These are phyloP conservation scores for Drosophila tsacasi DNA, from an alignment of 1,140 invertebrate genomes.

Conservation along the genomic window DNA sequence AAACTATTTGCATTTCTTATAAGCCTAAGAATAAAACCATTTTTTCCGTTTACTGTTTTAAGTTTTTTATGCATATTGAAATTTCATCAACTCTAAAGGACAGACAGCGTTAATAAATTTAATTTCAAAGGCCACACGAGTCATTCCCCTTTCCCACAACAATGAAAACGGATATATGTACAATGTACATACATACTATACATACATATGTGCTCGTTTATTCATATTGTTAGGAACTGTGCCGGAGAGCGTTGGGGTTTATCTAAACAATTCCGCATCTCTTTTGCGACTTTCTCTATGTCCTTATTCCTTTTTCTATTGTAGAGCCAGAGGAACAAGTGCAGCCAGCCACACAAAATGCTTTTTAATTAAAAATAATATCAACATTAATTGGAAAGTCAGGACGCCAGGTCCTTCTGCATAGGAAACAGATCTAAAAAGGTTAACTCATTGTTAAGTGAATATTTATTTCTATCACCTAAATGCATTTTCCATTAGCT, in stretches of 20 bases:
- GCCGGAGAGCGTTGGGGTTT: conserved; percentile 20
- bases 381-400: conserved; percentile 60
- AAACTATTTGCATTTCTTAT: not conserved
- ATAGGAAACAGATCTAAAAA: not conserved
- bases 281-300: conserved; percentile 1
- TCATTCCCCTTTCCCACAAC: not conserved
- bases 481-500: conserved; percentile 21
- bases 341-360: conserved; percentile 49
- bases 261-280: conserved; percentile 54
- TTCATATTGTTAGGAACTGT: not conserved
- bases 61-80: not conserved
- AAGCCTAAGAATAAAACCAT: no score
- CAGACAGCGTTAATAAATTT: conserved; percentile 4
- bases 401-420: conserved; percentile 1
- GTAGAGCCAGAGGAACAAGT: conserved; percentile 14
- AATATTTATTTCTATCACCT: conserved; percentile 14
- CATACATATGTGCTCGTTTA: conserved; percentile 3
- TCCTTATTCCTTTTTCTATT: conserved; percentile 9
- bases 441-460: conserved; percentile 24
- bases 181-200: not conserved
- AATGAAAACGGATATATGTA: not conserved
- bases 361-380: conserved; percentile 79
- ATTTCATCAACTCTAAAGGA: not conserved
- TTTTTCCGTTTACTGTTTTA: not conserved
- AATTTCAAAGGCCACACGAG: conserved; percentile 3